These are phyloP conservation scores for Lottia scabra DNA, from an alignment of 2,888 invertebrate genomes.

Conservation along the genomic window DNA sequence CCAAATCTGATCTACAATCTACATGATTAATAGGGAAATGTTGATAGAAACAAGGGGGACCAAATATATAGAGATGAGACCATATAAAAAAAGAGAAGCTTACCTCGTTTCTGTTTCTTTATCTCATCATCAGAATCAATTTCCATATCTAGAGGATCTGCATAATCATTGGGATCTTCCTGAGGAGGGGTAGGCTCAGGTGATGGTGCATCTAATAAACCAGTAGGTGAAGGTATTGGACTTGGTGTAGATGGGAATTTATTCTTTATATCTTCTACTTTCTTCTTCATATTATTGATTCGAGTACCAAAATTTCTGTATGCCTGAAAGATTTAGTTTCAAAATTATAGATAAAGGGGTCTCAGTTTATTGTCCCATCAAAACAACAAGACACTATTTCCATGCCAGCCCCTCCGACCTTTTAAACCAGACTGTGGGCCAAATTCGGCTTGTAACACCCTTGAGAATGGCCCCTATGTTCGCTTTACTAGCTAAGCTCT, in stretches of 20 bases:
- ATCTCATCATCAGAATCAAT: slow-evolving; percentile 50
- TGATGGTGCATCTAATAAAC: slow-evolving; percentile 77
- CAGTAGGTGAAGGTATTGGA: slow-evolving; percentile 76
- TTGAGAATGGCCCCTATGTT: no score
- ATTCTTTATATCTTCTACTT: slow-evolving; percentile 84
- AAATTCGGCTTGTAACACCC: no score
- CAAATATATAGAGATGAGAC: no score
- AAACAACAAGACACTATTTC: no score
- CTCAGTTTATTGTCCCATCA: no score
- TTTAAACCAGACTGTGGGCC: no score
- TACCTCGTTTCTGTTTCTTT: slow-evolving; percentile 15
- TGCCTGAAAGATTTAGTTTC: slow-evolving; percentile 75
- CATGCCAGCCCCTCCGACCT: no score
- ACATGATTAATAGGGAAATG: no score
- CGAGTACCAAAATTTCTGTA: slow-evolving; percentile 93
- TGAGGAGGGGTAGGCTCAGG: slow-evolving; percentile 76
- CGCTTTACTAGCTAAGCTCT: no score
- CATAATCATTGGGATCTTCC: slow-evolving; percentile 47
- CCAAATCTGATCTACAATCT: no score
- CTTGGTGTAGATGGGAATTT: slow-evolving; percentile 75
- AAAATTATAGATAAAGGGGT: no score
- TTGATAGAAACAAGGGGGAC: no score
- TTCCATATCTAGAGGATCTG: slow-evolving; percentile 64
- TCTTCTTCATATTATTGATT: slow-evolving; percentile 86
- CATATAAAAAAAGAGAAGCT: not conserved